These are phyloP conservation scores for Lasioglossum lativentre DNA, from an alignment of 2,888 invertebrate species.

Conservation along the genomic window DNA sequence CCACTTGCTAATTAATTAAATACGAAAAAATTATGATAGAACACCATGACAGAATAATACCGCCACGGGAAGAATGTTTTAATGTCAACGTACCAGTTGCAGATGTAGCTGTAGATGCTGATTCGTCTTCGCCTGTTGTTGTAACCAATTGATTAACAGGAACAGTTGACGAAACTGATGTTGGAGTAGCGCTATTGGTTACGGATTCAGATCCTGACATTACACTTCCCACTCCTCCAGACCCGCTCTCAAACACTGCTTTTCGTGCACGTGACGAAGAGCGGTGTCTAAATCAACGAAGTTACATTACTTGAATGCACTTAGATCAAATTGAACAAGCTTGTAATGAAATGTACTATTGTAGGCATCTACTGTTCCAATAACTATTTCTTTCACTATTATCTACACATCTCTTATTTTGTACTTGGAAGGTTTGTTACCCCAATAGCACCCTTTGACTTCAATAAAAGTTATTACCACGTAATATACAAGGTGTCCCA, in stretches of 20 bases:
- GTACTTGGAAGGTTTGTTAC: neutral
- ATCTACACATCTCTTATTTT: neutral
- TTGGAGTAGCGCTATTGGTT: conserved; percentile 78
- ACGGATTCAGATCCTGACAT: conserved; percentile 82
- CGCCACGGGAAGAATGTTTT: neutral
- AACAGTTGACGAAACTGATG: conserved; percentile 78
- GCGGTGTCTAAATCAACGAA: conserved; percentile 80
- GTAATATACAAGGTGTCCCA: neutral
- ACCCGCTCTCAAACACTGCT: conserved; percentile 85
- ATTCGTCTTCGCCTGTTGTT: conserved; percentile 79
- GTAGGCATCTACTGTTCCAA: neutral
- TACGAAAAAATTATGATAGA: neutral
- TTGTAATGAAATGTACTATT: neutral
- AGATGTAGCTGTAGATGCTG: conserved; percentile 78
- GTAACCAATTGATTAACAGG: conserved; percentile 79
- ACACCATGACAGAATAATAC: neutral
- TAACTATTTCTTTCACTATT: neutral
- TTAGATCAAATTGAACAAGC: neutral
- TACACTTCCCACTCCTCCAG: conserved; percentile 75
- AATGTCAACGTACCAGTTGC: conserved; percentile 74
- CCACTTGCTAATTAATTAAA: conserved; percentile 75
- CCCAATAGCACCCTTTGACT: no score
- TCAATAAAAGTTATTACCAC: no score
- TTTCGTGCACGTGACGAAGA: conserved; percentile 85
- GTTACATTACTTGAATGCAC: neutral